Percentiles rank a stretch among this genome's conserved stretches.
phyloP scores from a whole-genome alignment of 2,888 invertebrate species.

The Galeruca laticollis region DNA sequence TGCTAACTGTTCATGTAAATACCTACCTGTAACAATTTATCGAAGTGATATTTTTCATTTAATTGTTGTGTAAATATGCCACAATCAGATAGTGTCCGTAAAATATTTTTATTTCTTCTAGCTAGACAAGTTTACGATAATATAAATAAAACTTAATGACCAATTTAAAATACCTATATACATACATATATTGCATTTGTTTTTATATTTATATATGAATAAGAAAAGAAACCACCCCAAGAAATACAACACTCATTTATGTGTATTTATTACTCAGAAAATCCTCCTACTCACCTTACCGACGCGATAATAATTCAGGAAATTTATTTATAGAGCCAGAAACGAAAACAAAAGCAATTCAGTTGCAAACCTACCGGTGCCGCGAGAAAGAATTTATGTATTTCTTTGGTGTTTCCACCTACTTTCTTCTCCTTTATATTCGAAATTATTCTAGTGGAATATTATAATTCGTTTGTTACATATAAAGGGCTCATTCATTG shows the following conservation, averaged over 20 bases:
- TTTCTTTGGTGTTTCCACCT: slow-evolving; percentile 40
- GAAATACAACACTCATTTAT: slow-evolving; percentile 46
- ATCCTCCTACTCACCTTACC: slow-evolving; percentile 36
- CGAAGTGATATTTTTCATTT: not conserved
- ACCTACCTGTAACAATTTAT: slow-evolving; percentile 1
- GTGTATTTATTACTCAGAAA: slow-evolving; percentile 34
- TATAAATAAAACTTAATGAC: slow-evolving; percentile 9
- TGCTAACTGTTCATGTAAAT: not conserved
- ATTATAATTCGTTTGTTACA: slow-evolving; percentile 18
- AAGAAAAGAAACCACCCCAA: slow-evolving; percentile 23
- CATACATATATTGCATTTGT: not conserved
- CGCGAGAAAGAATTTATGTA: slow-evolving; percentile 38
- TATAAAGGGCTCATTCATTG: not conserved
- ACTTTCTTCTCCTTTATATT: slow-evolving; percentile 26
- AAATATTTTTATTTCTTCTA: slow-evolving; percentile 11
- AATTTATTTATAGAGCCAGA: slow-evolving; percentile 40
- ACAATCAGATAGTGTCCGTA: slow-evolving; percentile 1
- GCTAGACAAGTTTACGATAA: slow-evolving; percentile 4
- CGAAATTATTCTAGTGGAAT: slow-evolving; percentile 25
- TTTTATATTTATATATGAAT: not conserved
- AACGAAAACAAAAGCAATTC: slow-evolving; percentile 40
- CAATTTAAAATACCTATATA: slow-evolving; percentile 12
- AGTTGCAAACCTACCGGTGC: slow-evolving; percentile 42
- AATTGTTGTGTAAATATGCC: slow-evolving; percentile 4
- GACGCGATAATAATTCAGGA: slow-evolving; percentile 38